These are phyloP conservation scores for Ypsolopha sequella DNA, from an alignment of 2,888 invertebrate genomes.

Conservation along the genomic window DNA sequence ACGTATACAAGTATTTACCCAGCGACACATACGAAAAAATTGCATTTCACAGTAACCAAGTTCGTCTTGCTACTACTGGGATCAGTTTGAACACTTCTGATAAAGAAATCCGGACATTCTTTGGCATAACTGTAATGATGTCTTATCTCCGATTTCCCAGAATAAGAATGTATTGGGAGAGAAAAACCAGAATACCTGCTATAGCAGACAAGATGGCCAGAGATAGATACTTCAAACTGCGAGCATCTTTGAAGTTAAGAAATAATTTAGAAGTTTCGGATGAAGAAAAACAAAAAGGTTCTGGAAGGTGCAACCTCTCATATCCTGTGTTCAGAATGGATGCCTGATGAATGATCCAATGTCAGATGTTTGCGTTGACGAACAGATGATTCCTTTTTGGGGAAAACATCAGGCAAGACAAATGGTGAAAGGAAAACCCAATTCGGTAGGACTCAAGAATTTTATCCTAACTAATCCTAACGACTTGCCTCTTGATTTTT, in stretches of 20 bases:
- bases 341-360: not conserved
- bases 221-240: not conserved
- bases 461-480: too few species aligned
- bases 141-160: not conserved
- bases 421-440: not conserved
- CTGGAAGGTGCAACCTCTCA: not conserved
- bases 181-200: not conserved
- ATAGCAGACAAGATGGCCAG: not conserved
- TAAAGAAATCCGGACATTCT: not conserved
- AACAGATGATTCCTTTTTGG: not conserved
- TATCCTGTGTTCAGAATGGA: not conserved
- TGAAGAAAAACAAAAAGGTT: not conserved
- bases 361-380: too few species aligned
- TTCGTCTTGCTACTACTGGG: not conserved
- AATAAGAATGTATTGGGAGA: not conserved
- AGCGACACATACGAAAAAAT: too few species aligned
- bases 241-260: not conserved
- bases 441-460: too few species aligned
- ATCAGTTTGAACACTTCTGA: not conserved
- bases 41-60: not conserved
- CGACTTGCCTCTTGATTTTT: too few species aligned
- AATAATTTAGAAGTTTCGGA: not conserved
- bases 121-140: not conserved
- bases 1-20: too few species aligned
- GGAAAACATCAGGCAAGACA: too few species aligned